phyloP scores from a whole-genome alignment of 2,888 invertebrate genomes.

The Ormyrus nitidulus region DNA sequence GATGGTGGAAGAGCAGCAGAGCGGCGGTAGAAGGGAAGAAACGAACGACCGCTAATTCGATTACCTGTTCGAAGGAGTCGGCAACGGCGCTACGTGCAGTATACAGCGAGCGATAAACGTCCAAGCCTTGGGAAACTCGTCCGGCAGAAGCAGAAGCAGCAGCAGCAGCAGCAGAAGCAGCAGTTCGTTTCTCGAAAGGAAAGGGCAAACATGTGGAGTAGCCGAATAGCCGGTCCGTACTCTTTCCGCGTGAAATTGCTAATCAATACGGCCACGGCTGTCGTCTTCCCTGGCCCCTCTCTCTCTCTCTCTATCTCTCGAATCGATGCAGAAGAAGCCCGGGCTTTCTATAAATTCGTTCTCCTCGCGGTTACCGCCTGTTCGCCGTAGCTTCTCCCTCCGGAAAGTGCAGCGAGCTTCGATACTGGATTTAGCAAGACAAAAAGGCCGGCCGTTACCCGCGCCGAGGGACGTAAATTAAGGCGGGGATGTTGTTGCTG shows the following conservation, averaged over 20 bases:
- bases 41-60: slow-evolving; percentile 61
- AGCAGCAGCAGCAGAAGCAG: background rate
- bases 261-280: slow-evolving; percentile 57
- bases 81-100: slow-evolving; percentile 51
- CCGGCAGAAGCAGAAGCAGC: background rate
- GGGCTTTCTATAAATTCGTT: slow-evolving; percentile 42
- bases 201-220: slow-evolving; percentile 44
- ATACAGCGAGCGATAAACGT: slow-evolving; percentile 60
- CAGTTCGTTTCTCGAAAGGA: slow-evolving; percentile 3
- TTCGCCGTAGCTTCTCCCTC: slow-evolving; percentile 18
- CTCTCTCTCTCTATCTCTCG: slow-evolving; percentile 4
- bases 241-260: slow-evolving; percentile 58
- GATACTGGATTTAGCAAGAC: slow-evolving; percentile 28
- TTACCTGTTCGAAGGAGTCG: slow-evolving; percentile 60
- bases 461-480: slow-evolving; percentile 35
- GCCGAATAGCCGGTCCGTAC: slow-evolving; percentile 31
- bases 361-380: slow-evolving; percentile 53
- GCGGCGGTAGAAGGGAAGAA: slow-evolving; percentile 32
- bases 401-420: background rate
- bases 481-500: slow-evolving; percentile 23
- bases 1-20: slow-evolving; percentile 29
- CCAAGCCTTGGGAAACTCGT: slow-evolving; percentile 39
- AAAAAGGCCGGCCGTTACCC: slow-evolving; percentile 24
- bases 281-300: slow-evolving; percentile 25
- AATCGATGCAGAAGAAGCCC: slow-evolving; percentile 19